Evolutionary conservation across 37 sponge, comb jelly and placozoan genomes (phyloP).

Genomic region (Theonella swinhoei): DNA sequence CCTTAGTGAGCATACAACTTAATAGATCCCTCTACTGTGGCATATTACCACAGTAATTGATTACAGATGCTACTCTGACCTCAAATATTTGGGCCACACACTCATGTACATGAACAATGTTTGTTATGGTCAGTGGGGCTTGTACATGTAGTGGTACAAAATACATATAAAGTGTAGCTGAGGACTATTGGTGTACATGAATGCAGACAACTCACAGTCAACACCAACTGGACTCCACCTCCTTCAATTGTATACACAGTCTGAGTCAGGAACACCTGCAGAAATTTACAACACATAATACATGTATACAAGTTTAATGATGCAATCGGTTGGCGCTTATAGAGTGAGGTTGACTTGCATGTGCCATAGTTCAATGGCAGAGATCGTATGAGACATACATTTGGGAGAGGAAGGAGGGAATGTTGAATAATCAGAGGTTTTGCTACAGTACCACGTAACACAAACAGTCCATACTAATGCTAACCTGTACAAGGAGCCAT

Average conservation of each 20-base stretch:
- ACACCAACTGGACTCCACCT: constrained; percentile 49
- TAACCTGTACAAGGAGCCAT: constrained; percentile 53
- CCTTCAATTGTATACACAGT: constrained; percentile 68
- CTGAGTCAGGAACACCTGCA: constrained; percentile 67
- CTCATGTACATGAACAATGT: no score
- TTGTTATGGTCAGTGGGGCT: no score
- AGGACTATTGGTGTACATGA: no score
- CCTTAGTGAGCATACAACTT: neutral
- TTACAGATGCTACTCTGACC: no score
- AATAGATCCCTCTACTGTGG: neutral
- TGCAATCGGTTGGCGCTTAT: neutral
- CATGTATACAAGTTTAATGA: neutral
- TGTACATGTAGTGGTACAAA: no score
- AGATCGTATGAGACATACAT: constrained; percentile 40
- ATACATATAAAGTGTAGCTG: no score
- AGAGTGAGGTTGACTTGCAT: constrained; percentile 37
- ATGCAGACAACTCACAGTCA: constrained; percentile 45
- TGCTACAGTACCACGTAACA: neutral
- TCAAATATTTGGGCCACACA: no score
- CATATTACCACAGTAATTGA: no score
- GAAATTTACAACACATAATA: neutral
- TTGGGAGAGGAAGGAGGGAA: neutral
- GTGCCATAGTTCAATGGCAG: constrained; percentile 16
- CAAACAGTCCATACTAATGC: neutral
- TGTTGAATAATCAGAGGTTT: neutral